Base-by-base conservation (phyloP, 2,797 vertebrate species). In the Pyrocephalus nanus region DNA sequence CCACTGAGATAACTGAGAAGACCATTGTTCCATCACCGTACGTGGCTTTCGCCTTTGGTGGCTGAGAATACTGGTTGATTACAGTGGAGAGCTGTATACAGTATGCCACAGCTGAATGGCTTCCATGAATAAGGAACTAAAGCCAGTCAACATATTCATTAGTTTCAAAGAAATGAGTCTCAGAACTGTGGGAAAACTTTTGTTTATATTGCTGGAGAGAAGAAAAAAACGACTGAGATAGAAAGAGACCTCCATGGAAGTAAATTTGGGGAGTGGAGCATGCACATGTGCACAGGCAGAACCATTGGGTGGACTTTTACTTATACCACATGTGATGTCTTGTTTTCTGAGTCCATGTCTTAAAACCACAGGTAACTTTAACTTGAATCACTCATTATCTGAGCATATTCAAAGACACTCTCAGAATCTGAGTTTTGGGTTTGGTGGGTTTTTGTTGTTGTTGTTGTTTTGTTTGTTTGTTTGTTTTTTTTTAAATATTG, bases 111-210 rank as follows among this genome's bases (percentile, higher is more conserved):
- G 95, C 90, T 96, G 96, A 97, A 91, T 96, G 92, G 75, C 82
- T 95, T 90, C 79, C 89, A 90, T 97, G 96, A 97, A 96, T 96
- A 67, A 92, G 83, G 95, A 96, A 92, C 80, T 76, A 76, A 94
- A 96, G 82, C 94, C 67, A 53, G 95, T 88, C 8, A 0, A 94
- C 79, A 89, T 93, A 91, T 86, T 97, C 92, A 96, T 97, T 95
- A 94, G 85, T 72, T 96, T 96, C 90, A 96, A 96, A 95, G 95
- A 92, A 96, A 74, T 60, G 80, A 90, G 89, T 70, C 75, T 90
- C 72, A 81, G 83, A 91, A 92, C 93, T 96, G 95, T 97, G 96
- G 95, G 97, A 97, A 97, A 96, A 86, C 95, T 93, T 96, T 96
- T 96, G 80, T 97, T 92, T 92, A 69, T 57, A 64, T 66, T 92